Evolutionary conservation across 2,113 vertebrate genomes (phyloP), one percentile per base, ranked within the genome.

Genomic region (Neodontobutis hainanensis): DNA sequence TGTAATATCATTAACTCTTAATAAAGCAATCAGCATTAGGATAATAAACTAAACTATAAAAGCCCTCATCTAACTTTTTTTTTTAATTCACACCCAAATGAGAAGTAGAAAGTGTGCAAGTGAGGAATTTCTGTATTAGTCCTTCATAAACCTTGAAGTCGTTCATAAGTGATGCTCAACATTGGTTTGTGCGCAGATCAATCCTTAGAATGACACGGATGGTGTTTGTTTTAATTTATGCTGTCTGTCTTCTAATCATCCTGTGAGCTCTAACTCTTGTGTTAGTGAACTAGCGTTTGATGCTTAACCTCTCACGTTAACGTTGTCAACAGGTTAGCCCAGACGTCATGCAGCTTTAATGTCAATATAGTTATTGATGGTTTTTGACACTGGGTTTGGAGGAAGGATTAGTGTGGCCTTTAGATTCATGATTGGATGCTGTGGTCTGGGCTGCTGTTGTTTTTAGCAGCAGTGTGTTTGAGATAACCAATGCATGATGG

Each of bases 401-500:
- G 19, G 19, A 27, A n/a, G n/a, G n/a, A n/a, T 50, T 16, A 8
- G 14, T 10, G 42, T 38, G 19, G 43, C 50, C 2, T 45, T 16
- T 58, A 11, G 45, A 27, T 15, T 0, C 16, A 16, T 36, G 48
- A 36, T 64, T 53, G 47, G 42, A 56, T 12, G 11, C 7, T 14
- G 46, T 73, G 59, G 81, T 84, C 83, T 85, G 85, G 78, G 82
- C 77, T 83, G 68, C 70, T 83, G 85, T 84, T 89, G 71, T 43
- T 40, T 27, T 56, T 56, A 61, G 58, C 58, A 70, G 48, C 35
- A 43, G 5, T 60, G 11, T 48, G 49, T 83, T 81, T 56, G 42
- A 47, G 51, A n/a, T n/a, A 69, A 75, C 68, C 7, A 53, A 79
- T 78, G 84, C 86, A 85, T 85, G 36, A 67, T 50, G 45, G 50